Evolutionary conservation across 2,888 invertebrate species (phyloP).

Genomic region (Synergus laeviventris): DNA sequence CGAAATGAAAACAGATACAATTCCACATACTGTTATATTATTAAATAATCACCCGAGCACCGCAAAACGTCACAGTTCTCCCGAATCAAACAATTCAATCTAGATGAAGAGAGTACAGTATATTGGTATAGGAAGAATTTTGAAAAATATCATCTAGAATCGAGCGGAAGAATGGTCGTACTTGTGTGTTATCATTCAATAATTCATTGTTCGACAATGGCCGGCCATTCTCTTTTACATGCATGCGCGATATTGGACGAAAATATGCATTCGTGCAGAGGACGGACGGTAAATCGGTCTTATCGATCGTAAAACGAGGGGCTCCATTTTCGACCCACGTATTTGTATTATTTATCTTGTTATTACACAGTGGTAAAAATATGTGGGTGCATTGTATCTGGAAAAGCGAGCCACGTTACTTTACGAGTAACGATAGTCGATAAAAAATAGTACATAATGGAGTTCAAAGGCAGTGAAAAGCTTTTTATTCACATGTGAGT

Average conservation of each 20-base stretch:
- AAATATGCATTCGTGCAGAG: constrained; percentile 39
- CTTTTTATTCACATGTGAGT: constrained; percentile 28
- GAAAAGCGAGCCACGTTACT: constrained; percentile 9
- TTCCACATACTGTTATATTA: neutral
- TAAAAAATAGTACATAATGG: constrained; percentile 32
- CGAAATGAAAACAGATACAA: neutral
- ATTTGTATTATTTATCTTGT: constrained; percentile 39
- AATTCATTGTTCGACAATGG: constrained; percentile 38
- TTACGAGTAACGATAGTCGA: constrained; percentile 30
- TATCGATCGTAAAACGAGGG: constrained; percentile 37
- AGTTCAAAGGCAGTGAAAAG: constrained; percentile 33
- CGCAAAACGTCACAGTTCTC: neutral
- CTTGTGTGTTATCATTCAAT: constrained; percentile 36
- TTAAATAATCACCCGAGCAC: neutral
- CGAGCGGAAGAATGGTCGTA: constrained; percentile 18
- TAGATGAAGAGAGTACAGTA: neutral
- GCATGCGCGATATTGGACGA: constrained; percentile 32
- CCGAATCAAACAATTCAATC: constrained; percentile 8
- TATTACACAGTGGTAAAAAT: constrained; percentile 35
- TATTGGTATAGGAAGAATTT: neutral
- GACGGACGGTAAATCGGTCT: constrained; percentile 37
- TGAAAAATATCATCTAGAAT: neutral
- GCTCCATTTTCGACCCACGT: constrained; percentile 5
- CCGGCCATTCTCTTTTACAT: constrained; percentile 28
- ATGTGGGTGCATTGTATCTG: constrained; percentile 17